Evolutionary conservation across 2,888 invertebrate species (phyloP).

Genomic region (Drosophila recens): DNA sequence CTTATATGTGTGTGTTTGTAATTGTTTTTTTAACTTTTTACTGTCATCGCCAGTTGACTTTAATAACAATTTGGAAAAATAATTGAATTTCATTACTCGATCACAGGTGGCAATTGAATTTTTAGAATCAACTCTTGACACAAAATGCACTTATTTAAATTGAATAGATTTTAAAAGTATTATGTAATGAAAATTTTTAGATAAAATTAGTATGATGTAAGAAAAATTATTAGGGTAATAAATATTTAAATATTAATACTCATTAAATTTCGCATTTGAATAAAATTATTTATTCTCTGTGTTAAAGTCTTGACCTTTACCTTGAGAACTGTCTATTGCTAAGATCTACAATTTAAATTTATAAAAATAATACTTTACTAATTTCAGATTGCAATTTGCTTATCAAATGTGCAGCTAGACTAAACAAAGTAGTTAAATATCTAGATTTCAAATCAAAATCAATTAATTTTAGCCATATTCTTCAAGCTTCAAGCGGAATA

Average conservation of each 20-base stretch:
- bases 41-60: slow-evolving; percentile 12
- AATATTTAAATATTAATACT: not conserved
- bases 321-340: not conserved
- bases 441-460: not conserved
- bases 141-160: slow-evolving; percentile 6
- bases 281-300: not conserved
- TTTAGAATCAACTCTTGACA: slow-evolving; percentile 3
- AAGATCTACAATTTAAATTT: not conserved
- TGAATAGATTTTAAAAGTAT: not conserved
- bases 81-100: slow-evolving; percentile 34
- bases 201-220: no score
- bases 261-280: not conserved
- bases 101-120: slow-evolving; percentile 24
- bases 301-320: not conserved
- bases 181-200: not conserved
- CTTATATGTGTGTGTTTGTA: not conserved
- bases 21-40: slow-evolving; percentile 17
- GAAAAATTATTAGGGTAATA: not conserved
- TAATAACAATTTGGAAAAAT: slow-evolving; percentile 25
- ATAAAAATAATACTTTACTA: not conserved
- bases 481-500: slow-evolving; percentile 1
- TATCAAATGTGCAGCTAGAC: not conserved
- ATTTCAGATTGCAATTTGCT: not conserved
- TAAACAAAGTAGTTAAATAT: not conserved
- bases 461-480: not conserved